Evolutionary conservation across 37 sponge, comb jelly and placozoan species (phyloP).

Genomic region (Spongilla lacustris): DNA sequence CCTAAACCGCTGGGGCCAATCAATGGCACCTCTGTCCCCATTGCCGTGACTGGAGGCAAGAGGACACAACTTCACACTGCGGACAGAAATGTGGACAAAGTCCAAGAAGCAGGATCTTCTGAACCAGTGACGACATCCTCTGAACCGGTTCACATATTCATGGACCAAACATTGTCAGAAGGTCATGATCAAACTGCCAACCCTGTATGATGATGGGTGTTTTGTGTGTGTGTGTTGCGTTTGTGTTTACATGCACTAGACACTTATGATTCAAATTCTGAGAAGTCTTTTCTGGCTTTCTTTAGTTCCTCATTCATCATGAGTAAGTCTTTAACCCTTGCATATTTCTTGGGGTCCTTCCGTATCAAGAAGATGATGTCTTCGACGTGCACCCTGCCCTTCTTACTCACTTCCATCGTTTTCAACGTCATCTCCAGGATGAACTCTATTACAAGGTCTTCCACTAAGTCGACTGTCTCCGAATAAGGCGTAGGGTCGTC

Average conservation of each 20-base stretch:
- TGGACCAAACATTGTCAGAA: not conserved
- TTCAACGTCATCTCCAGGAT: slow-evolving; percentile 87
- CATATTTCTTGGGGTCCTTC: slow-evolving; percentile 92
- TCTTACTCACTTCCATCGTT: slow-evolving; percentile 92
- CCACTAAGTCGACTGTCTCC: slow-evolving; percentile 91
- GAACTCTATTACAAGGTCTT: slow-evolving; percentile 90
- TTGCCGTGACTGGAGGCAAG: not conserved
- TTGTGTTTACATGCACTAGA: not conserved
- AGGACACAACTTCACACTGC: not conserved
- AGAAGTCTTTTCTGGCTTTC: slow-evolving; percentile 47
- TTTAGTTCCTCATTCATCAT: slow-evolving; percentile 97
- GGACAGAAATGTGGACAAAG: not conserved
- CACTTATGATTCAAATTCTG: not conserved
- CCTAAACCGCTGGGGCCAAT: slow-evolving; percentile 31
- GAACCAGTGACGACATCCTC: not conserved
- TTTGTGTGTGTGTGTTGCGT: not conserved
- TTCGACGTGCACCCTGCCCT: slow-evolving; percentile 89
- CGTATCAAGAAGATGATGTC: slow-evolving; percentile 92
- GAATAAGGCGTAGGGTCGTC: slow-evolving; percentile 91
- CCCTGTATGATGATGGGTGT: not conserved
- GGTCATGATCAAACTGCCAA: not conserved
- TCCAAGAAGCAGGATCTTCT: not conserved
- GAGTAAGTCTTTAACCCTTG: slow-evolving; percentile 89
- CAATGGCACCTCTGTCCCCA: slow-evolving; percentile 24
- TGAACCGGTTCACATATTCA: not conserved